phyloP scores from a whole-genome alignment of 1,140 invertebrate genomes.

The Drosophila subpulchrella region DNA sequence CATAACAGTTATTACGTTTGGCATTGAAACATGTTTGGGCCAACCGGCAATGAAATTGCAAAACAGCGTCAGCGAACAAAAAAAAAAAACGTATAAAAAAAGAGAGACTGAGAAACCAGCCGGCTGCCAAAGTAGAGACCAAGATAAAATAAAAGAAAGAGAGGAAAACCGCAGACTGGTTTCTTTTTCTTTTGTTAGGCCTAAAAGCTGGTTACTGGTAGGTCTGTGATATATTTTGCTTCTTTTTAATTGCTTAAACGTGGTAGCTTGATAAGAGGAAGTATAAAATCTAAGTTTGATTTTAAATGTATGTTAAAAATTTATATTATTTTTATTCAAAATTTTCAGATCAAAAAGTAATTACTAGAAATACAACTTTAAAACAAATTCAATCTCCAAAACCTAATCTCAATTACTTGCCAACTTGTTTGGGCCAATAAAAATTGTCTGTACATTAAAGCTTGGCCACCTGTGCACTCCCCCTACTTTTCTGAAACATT shows the following conservation, averaged over 20 bases:
- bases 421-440: background rate
- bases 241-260: conserved; percentile 1
- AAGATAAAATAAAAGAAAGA: conserved; percentile 11
- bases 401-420: background rate
- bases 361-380: too few relatives aligned
- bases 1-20: conserved; percentile 84
- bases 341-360: too few relatives aligned
- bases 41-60: conserved; percentile 78
- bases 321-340: too few relatives aligned
- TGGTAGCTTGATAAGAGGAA: background rate
- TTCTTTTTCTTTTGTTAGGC: conserved; percentile 46
- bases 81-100: conserved; percentile 33
- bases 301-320: background rate
- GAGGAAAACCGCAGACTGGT: conserved; percentile 38
- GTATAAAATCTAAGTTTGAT: background rate
- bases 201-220: conserved; percentile 33
- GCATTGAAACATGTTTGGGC: conserved; percentile 78
- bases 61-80: conserved; percentile 49
- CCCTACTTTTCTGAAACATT: background rate
- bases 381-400: too few relatives aligned
- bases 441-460: background rate
- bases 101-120: conserved; percentile 35
- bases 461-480: background rate
- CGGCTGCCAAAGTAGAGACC: conserved; percentile 51
- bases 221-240: conserved; percentile 3